Percentiles rank a stretch among this genome's conserved stretches.
Evolutionary conservation across 2,797 vertebrate species (phyloP).

Genomic region (Hemibagrus guttatus): DNA sequence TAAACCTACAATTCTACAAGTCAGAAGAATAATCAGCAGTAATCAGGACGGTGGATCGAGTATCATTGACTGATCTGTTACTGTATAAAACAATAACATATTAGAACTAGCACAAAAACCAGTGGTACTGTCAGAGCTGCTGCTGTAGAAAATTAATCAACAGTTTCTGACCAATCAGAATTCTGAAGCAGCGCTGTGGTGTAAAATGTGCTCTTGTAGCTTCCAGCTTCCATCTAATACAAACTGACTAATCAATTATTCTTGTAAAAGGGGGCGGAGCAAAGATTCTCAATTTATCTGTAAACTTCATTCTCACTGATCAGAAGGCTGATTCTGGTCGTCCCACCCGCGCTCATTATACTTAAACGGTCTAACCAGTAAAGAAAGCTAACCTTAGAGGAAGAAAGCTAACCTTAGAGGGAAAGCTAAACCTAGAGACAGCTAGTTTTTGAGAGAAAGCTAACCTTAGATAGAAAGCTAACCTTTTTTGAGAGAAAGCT

Average conservation of each 20-base stretch:
- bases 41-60: not conserved
- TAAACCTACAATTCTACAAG: not conserved
- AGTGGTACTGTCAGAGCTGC: not conserved
- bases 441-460: not conserved
- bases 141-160: not conserved
- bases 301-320: not conserved
- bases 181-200: not conserved
- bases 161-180: slow-evolving; percentile 5
- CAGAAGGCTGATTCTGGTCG: not conserved
- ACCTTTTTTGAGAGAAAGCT: not conserved
- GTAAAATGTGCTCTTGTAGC: not conserved
- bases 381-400: not conserved
- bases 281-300: not conserved
- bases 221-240: not conserved
- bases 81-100: not conserved
- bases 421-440: not conserved
- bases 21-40: not conserved
- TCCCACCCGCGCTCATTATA: not conserved
- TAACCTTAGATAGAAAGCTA: not conserved
- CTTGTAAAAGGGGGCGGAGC: not conserved
- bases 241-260: not conserved
- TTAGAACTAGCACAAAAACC: not conserved
- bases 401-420: not conserved
- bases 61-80: not conserved
- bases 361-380: not conserved